A percentile compares a stretch with the other conserved stretches of the same genome.
Conservation (phyloP, 2,797 vertebrate genomes). For the Stomatorhinus walkeri region DNA sequence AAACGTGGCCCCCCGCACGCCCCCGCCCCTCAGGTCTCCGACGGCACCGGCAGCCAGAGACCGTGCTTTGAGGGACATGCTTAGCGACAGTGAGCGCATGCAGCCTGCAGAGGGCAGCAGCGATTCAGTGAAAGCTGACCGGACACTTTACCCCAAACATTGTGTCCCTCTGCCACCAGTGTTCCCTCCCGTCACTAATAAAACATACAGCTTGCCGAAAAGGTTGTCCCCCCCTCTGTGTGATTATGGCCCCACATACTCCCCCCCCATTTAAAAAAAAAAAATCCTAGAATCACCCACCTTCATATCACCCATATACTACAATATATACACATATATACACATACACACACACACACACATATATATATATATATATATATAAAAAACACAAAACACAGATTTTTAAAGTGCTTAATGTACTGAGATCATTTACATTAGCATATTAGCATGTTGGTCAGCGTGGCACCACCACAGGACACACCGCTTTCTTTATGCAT, state of each 20-base stretch:
- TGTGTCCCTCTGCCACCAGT: not conserved
- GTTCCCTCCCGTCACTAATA: not conserved
- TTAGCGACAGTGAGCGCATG: not conserved
- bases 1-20: not conserved
- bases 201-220: not conserved
- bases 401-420: not conserved
- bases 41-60: not conserved
- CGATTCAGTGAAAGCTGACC: constrained; percentile 26
- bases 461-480: not conserved
- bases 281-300: not conserved
- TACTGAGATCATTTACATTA: not conserved
- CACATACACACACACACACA: too few relatives aligned
- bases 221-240: not conserved
- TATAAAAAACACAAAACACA: not conserved
- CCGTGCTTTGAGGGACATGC: not conserved
- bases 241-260: not conserved
- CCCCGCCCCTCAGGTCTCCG: not conserved
- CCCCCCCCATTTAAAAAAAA: not conserved
- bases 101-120: constrained; percentile 59
- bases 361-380: too few relatives aligned
- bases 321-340: too few relatives aligned
- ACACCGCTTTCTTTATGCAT: not conserved
- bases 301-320: not conserved
- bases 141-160: not conserved
- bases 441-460: not conserved